These are phyloP conservation scores for Prostheceraeus crozeri DNA, from an alignment of 2,888 invertebrate species.

Conservation along the genomic window DNA sequence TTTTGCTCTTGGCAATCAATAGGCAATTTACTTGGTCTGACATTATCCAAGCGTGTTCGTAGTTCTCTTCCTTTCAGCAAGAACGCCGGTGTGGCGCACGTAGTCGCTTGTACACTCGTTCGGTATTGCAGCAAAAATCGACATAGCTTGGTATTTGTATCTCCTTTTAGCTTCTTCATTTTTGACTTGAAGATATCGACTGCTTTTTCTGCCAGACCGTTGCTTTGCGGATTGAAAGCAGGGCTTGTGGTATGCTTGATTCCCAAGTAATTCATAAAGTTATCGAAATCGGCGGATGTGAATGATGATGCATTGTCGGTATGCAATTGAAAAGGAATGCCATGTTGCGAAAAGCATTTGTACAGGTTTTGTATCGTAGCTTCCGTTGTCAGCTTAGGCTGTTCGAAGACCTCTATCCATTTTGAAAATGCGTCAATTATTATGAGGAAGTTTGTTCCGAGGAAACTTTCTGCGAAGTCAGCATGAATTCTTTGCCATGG, in stretches of 20 bases:
- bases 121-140: constrained; percentile 5
- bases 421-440: constrained; percentile 27
- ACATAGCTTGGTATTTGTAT: background rate
- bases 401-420: constrained; percentile 21
- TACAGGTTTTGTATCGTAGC: background rate
- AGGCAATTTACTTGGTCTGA: too few species aligned
- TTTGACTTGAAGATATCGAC: constrained; percentile 21
- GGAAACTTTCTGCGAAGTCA: constrained; percentile 26
- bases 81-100: constrained; percentile 20
- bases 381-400: constrained; percentile 6
- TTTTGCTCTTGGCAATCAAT: too few species aligned
- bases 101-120: constrained; percentile 19
- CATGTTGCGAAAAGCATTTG: constrained; percentile 25
- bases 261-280: background rate
- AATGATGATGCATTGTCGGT: constrained; percentile 26
- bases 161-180: constrained; percentile 11
- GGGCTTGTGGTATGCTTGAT: constrained; percentile 16
- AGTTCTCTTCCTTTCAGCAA: constrained; percentile 26
- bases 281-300: constrained; percentile 8
- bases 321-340: constrained; percentile 13
- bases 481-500: constrained; percentile 27
- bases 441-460: constrained; percentile 5
- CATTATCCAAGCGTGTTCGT: constrained; percentile 6
- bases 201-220: constrained; percentile 32
- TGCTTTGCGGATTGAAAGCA: constrained; percentile 22